These are phyloP conservation scores for Parasteatoda lunata DNA, from an alignment of 2,888 invertebrate species.

Conservation along the genomic window DNA sequence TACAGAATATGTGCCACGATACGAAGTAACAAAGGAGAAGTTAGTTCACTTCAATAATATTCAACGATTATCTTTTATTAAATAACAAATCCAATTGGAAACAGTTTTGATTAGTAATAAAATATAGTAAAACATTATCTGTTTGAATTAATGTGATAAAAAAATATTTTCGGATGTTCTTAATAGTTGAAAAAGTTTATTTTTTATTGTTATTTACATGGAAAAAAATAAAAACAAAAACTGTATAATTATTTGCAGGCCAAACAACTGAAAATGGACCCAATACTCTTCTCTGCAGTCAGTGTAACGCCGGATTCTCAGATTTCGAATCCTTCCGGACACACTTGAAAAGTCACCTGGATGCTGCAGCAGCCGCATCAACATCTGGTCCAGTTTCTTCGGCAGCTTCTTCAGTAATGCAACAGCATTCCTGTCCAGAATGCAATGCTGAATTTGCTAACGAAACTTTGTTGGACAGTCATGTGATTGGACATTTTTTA, in stretches of 20 bases:
- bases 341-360: conserved; percentile 85
- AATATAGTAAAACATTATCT: too few relatives aligned
- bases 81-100: too few relatives aligned
- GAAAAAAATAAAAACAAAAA: not conserved
- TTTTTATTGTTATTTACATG: too few relatives aligned
- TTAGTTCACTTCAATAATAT: too few relatives aligned
- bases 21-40: too few relatives aligned
- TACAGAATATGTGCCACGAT: too few relatives aligned
- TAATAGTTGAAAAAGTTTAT: too few relatives aligned
- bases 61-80: too few relatives aligned
- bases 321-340: conserved; percentile 90
- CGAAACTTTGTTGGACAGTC: conserved; percentile 84
- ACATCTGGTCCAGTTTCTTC: not conserved
- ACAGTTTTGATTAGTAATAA: too few relatives aligned
- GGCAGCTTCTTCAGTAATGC: not conserved
- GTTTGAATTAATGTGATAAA: too few relatives aligned
- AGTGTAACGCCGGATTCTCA: conserved; percentile 80
- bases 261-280: conserved; percentile 12
- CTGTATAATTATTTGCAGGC: not conserved
- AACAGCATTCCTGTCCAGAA: conserved; percentile 77
- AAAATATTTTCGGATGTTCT: too few relatives aligned
- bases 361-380: conserved; percentile 71
- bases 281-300: conserved; percentile 84
- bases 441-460: conserved; percentile 84
- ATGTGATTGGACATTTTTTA: conserved; percentile 87